Evolutionary conservation across 2,113 vertebrate species (phyloP).

Genomic region (Empidonax traillii): DNA sequence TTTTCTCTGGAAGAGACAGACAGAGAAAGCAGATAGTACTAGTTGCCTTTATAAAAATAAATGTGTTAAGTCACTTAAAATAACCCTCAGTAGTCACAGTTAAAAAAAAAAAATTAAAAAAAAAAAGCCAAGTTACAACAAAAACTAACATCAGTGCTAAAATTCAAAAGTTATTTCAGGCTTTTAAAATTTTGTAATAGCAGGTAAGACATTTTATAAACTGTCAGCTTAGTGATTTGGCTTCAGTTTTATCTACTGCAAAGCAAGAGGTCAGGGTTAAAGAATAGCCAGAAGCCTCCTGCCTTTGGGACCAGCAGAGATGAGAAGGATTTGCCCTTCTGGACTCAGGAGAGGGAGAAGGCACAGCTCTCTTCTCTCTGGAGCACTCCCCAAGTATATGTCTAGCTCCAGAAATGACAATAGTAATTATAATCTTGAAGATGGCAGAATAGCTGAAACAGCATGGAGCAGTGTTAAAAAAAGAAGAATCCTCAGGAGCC

Average conservation of each 20-base stretch:
- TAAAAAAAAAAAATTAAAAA: background rate
- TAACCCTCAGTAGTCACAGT: background rate
- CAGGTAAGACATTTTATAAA: background rate
- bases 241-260: background rate
- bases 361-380: background rate
- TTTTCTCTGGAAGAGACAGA: background rate
- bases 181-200: background rate
- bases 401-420: background rate
- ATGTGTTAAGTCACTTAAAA: slow-evolving; percentile 20
- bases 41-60: slow-evolving; percentile 27
- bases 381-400: background rate
- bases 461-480: background rate
- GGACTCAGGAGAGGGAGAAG: background rate
- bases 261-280: slow-evolving; percentile 28
- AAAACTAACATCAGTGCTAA: background rate
- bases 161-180: background rate
- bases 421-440: background rate
- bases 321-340: slow-evolving; percentile 11
- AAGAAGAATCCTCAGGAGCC: background rate
- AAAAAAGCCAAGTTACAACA: background rate
- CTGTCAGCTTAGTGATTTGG: background rate
- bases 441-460: background rate
- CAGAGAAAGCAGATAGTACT: background rate
- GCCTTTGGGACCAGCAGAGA: background rate
- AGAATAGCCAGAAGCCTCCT: background rate